Base-by-base conservation (phyloP, 1,140 invertebrate genomes). In the Agraylea sexmaculata region DNA sequence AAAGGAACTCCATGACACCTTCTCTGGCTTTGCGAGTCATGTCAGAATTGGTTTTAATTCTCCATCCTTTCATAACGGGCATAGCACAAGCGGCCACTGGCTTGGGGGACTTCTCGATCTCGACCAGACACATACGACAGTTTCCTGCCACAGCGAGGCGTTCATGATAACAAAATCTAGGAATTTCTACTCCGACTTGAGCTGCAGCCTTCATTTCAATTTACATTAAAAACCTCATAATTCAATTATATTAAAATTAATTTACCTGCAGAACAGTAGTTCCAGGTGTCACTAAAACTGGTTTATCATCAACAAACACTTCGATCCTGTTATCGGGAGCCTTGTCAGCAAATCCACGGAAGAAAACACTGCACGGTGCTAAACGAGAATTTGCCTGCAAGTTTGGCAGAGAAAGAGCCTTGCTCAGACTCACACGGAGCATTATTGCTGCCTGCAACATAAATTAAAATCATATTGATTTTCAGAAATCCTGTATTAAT, bases 71-170 rank as follows among this genome's bases (percentile, higher is more conserved):
- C 91, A 99, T 97, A 0, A 99, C 95, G 11, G 96, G 96, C 94
- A 99, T 99, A 2, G 96, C 95, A 69, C 95, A 99, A 5, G 94
- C 94, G 31, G 96, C 96, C n/a, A 98, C 87, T 4, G 95, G 96
- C 75, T 96, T 75, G 7, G 78, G 74, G 28, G 70, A 75, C 60
- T 95, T 98, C 68, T 99, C 96, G 23, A 99, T 92, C 73, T 99
- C 96, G 1, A 99, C 96, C 4, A 99, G 68, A 73, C 96, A 99
- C 96, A 99, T 99, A 46, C 96, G 76, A 57, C 90, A 94, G 64
- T 99, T 99, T 15, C 96, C 96, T 53, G 96, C 96, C 37, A 99
- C 84, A 25, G 93, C 91, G 21, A 99, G 72, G 35, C 96, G 73
- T 61, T 99, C 96, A 73, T 99, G 96, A 61, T 99, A 99, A 65